A percentile compares a stretch with the other conserved stretches of the same genome.
Conservation (phyloP, 2,113 vertebrate species). For the Scolopax mira region DNA sequence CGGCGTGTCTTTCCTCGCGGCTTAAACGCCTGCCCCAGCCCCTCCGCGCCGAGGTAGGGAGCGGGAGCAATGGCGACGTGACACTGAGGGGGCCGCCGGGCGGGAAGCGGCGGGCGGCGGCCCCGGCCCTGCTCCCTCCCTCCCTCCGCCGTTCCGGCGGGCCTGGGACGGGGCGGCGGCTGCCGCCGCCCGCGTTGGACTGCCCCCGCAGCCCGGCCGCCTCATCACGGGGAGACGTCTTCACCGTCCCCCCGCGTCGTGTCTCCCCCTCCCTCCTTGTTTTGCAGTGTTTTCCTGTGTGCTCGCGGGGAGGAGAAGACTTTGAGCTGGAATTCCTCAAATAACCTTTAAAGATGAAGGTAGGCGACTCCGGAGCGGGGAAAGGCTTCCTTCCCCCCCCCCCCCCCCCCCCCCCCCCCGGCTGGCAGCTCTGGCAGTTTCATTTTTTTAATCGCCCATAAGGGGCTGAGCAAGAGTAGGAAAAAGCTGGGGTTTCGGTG, state of each 20-base stretch:
- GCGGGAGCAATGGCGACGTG: constrained; percentile 88
- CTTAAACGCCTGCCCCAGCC: neutral
- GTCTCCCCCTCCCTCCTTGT: neutral
- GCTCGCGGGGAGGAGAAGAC: constrained; percentile 56
- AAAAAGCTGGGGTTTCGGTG: neutral
- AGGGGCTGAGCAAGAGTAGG: neutral
- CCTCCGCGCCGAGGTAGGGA: constrained; percentile 60
- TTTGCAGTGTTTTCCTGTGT: constrained; percentile 46
- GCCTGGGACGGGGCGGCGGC: constrained; percentile 36
- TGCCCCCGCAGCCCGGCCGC: neutral
- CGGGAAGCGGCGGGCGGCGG: constrained; percentile 40
- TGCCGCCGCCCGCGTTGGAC: neutral
- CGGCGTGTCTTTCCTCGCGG: neutral
- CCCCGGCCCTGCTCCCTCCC: neutral
- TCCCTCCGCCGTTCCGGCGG: neutral
- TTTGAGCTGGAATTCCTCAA: constrained; percentile 92
- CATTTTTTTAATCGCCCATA: neutral
- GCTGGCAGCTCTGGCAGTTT: neutral
- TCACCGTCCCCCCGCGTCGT: neutral
- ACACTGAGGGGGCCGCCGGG: constrained; percentile 73
- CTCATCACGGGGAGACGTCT: neutral
- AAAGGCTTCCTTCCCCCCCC: neutral
- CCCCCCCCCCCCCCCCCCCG: neutral
- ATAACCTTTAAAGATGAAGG: constrained; percentile 93
- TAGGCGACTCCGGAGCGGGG: constrained; percentile 67